These are phyloP conservation scores for Dolichoris vasculosae DNA, from an alignment of 1,140 invertebrate species.

Conservation along the genomic window DNA sequence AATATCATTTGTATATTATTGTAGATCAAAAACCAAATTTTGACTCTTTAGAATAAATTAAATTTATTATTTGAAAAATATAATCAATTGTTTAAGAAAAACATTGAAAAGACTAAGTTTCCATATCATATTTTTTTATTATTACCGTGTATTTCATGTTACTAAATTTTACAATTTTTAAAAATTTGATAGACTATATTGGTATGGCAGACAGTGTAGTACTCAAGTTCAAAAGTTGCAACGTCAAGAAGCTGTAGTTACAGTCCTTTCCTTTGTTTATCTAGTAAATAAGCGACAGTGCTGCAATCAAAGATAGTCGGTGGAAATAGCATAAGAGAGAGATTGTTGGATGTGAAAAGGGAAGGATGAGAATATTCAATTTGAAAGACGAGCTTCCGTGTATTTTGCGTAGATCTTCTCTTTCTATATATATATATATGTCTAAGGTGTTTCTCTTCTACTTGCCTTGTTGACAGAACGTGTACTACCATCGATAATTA, in stretches of 20 bases:
- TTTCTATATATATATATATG: background rate
- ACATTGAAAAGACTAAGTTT: too few species aligned
- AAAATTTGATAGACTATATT: background rate
- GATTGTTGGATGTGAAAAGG: background rate
- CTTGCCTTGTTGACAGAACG: background rate
- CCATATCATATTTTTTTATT: too few species aligned
- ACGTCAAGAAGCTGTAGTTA: conserved; percentile 5
- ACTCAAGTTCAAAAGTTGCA: background rate
- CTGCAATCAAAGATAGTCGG: conserved; percentile 3
- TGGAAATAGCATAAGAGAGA: background rate
- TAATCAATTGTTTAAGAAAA: too few species aligned
- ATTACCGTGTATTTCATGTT: too few species aligned
- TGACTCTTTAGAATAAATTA: too few species aligned
- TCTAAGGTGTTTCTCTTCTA: background rate
- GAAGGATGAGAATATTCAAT: background rate
- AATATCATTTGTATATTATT: too few species aligned
- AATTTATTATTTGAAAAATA: too few species aligned
- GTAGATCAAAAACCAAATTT: too few species aligned
- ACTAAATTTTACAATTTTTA: too few species aligned
- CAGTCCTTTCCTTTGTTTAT: background rate
- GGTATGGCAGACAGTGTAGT: background rate
- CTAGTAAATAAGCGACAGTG: background rate
- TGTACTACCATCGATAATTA: conserved; percentile 59
- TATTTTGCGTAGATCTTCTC: background rate
- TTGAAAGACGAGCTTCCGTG: background rate